Base-by-base conservation (phyloP, 2,888 invertebrate species). In the Drosophila anceps region DNA sequence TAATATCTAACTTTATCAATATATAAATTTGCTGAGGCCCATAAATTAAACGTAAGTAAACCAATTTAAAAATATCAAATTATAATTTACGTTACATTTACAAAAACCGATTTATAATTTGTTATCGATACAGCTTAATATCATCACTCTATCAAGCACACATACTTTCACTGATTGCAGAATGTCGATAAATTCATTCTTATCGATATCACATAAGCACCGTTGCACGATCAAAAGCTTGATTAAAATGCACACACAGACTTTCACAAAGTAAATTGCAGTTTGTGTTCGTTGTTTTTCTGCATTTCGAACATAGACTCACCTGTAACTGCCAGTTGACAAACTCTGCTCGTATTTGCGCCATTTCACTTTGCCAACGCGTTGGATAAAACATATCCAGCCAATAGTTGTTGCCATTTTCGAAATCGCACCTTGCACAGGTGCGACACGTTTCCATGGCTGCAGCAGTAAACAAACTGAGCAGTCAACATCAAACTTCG, bases 401-500 rank as follows among this genome's bases (percentile, higher is more conserved):
- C 90, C 90, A 90, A 75, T 87, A 88, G 69, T 78, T 86, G 69
- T 73, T 86, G 69, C 85, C 86, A 85, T 88, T 87, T 80, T 91
- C 91, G 69, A 91, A 92, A 83, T 91, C 91, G 81, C 91, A 91
- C 70, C 89, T 90, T 53, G 91, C 91, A 91, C 91, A 91, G 69
- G 92, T 92, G 67, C 91, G 88, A 74, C 91, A 91, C 76, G 92
- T 92, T 85, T 91, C 91, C 92, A 91, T 91, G 76, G 70, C 81
- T 69, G 69, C 76, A 48, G 77, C 61, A 67, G 46, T 60, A 60
- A 80, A 80, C 70, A 69, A 76, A 80, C 77, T 80, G 66, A 66
- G 37, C 54, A 35, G 62, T 69, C 72, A 71, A 81, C 81, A 81
- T 76, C 55, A 77, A 80, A 68, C 64, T 46, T 39, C 35, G 55